Percentiles rank a stretch among this genome's conserved stretches.
Evolutionary conservation across 2,888 invertebrate species (phyloP).

Genomic region (Salticus scenicus): DNA sequence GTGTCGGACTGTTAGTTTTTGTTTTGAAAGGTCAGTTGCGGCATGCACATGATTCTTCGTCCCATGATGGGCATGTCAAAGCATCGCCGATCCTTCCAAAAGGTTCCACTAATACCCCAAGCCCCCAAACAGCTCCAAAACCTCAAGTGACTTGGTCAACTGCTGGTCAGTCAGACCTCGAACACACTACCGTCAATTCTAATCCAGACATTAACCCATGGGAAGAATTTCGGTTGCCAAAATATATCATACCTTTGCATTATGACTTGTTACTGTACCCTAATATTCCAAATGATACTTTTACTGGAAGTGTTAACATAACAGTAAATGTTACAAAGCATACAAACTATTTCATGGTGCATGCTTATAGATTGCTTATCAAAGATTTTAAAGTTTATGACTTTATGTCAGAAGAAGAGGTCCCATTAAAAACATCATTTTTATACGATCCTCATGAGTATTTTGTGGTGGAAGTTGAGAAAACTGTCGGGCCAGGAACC

Average conservation of each 20-base stretch:
- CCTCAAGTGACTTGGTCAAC: neutral
- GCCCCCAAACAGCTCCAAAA: conserved; percentile 7
- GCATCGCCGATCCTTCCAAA: neutral
- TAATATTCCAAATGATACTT: conserved; percentile 79
- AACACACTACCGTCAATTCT: neutral
- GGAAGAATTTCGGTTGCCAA: conserved; percentile 79
- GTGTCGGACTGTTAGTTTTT: conserved; percentile 63
- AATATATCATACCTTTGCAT: conserved; percentile 79
- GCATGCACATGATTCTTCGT: conserved; percentile 18
- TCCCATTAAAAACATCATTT: conserved; percentile 73
- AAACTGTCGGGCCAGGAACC: conserved; percentile 74
- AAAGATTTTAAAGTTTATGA: conserved; percentile 75
- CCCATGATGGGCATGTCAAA: neutral
- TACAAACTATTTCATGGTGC: conserved; percentile 78
- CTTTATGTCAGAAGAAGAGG: conserved; percentile 8
- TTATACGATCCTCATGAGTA: conserved; percentile 76
- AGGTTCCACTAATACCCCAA: conserved; percentile 4
- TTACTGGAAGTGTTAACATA: conserved; percentile 79
- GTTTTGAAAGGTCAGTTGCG: conserved; percentile 49
- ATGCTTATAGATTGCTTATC: conserved; percentile 80
- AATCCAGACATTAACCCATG: conserved; percentile 7
- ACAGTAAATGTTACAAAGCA: conserved; percentile 74
- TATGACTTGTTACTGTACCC: conserved; percentile 84
- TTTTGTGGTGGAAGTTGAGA: conserved; percentile 76
- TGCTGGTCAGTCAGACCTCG: neutral